phyloP scores from a whole-genome alignment of 30 jellyfish, hydroid and myxozoan genomes.

The Hydractinia echinata region DNA sequence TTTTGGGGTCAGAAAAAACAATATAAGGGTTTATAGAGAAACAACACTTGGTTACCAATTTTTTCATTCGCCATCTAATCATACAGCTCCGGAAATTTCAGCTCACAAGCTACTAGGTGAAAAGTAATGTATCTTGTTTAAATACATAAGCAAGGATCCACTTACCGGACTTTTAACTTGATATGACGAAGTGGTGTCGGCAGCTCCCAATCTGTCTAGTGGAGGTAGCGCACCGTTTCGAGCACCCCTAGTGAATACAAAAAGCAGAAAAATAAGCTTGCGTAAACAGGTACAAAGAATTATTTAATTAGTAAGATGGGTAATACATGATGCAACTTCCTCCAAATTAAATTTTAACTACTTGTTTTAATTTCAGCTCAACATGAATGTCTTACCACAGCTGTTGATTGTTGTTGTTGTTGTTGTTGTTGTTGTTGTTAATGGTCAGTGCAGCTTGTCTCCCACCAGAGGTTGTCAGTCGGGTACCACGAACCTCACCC shows the following conservation, averaged over 20 bases:
- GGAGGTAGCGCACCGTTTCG: slow-evolving; percentile 88
- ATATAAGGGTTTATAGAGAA: no score
- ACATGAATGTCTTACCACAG: slow-evolving; percentile 40
- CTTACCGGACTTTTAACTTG: slow-evolving; percentile 74
- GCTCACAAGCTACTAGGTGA: not conserved
- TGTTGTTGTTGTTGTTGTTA: slow-evolving; percentile 27
- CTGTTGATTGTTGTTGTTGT: slow-evolving; percentile 46
- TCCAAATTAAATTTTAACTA: no score
- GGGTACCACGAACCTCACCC: slow-evolving; percentile 82
- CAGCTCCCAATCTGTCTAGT: slow-evolving; percentile 55
- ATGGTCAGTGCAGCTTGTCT: slow-evolving; percentile 20
- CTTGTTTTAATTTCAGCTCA: not conserved
- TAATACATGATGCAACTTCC: no score
- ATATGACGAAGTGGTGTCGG: slow-evolving; percentile 44
- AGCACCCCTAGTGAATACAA: slow-evolving; percentile 62
- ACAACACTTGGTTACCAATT: no score
- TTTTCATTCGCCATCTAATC: no score
- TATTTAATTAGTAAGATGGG: no score
- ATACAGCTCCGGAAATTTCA: no score
- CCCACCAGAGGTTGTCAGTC: slow-evolving; percentile 73
- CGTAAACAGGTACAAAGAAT: no score
- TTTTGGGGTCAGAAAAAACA: no score
- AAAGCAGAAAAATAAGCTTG: not conserved
- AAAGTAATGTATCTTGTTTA: not conserved
- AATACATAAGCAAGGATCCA: not conserved